These are phyloP conservation scores for Sphaerophoria rueppellii DNA, from an alignment of 2,888 invertebrate species.

Conservation along the genomic window DNA sequence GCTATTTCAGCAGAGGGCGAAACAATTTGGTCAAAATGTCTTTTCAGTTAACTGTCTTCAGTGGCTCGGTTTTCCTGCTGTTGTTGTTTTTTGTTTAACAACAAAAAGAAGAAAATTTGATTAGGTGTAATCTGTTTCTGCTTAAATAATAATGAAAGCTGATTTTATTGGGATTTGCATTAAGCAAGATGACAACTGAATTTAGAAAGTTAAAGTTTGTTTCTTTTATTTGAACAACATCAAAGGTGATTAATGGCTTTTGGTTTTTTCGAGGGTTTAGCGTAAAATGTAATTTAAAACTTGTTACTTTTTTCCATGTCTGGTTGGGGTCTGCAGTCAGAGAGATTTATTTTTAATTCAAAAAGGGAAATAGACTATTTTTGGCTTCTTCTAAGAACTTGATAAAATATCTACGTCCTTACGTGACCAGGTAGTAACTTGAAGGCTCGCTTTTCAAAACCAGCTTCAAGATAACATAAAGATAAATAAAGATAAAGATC, in stretches of 20 bases:
- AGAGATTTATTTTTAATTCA: too few species aligned
- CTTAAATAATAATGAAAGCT: conserved; percentile 44
- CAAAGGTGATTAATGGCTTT: conserved; percentile 42
- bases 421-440: too few species aligned
- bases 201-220: not conserved
- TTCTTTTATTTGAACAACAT: conserved; percentile 16
- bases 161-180: conserved; percentile 40
- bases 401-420: too few species aligned
- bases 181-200: conserved; percentile 33
- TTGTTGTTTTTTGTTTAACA: conserved; percentile 7
- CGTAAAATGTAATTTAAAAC: conserved; percentile 14
- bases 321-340: too few species aligned
- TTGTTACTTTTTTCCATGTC: not conserved
- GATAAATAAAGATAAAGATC: too few species aligned
- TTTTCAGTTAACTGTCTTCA: not conserved
- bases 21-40: not conserved
- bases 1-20: too few species aligned
- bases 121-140: conserved; percentile 41
- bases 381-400: too few species aligned
- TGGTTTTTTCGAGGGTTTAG: conserved; percentile 6
- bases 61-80: not conserved
- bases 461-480: too few species aligned
- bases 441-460: too few species aligned
- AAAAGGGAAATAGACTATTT: too few species aligned
- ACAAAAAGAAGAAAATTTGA: conserved; percentile 33